Evolutionary conservation across 1,140 invertebrate genomes (phyloP), one percentile per base, ranked within the genome.

Genomic region (Dreissena rostriformis): DNA sequence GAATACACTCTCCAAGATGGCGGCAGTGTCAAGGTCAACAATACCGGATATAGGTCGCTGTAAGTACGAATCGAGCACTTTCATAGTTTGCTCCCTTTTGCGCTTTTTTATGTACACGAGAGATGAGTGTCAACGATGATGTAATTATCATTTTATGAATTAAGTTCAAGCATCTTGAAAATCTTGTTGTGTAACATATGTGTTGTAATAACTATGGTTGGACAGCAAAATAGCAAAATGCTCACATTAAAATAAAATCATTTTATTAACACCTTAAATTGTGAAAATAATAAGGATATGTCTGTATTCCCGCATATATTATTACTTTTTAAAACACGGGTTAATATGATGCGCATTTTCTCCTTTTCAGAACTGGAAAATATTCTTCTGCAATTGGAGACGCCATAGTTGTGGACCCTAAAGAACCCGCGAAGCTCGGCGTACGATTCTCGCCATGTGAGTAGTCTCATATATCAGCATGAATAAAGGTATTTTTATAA

Each of bases 21-120:
- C 76, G 95, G 94, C n/a, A 94, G 94, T 0, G 90, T 97, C 0
- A 94, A 92, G 19, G 95, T 97, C 6, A 87, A 95, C 2, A 96
- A 96, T 86, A 94, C 92, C 10, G 83, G 83, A 70, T 57, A 53
- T 51, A 73, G 28, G 29, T 28, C 51, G 26, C n/a, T 51, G 77
- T 80, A 71, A 70, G 77, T 57, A 49, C 22, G 11, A 2, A 61
- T 6, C 12, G 11, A 24, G 8, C 8, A 39, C 39, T 39, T 75
- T 49, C 10, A 26, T 57, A 28, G 26, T 53, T 17, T 26, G 24
- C 15, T 71, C 28, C 52, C 52, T 68, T 1, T 68, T 28, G 29
- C 8, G 17, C 17, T 17, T n/a, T 28, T n/a, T 8, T 28, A 8
- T 8, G 5, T 22, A n/a, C 29, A 28, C 5, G 22, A 29, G 14